Evolutionary conservation across 2,113 vertebrate species (phyloP).

Genomic region (Gobiocypris rarus): DNA sequence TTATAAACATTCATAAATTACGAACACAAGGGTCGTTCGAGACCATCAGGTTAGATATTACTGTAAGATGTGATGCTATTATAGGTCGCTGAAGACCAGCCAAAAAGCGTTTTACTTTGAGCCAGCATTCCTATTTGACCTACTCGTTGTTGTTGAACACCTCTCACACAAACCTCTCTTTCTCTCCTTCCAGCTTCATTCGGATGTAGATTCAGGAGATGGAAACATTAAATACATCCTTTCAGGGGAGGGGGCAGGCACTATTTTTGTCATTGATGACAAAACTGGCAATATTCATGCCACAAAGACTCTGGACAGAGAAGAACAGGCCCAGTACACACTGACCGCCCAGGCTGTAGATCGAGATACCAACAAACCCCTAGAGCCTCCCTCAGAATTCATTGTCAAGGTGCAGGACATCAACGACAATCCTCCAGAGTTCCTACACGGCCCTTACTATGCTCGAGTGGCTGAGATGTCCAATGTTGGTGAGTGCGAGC

Average conservation of each 20-base stretch:
- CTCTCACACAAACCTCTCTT: not conserved
- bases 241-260: conserved; percentile 96
- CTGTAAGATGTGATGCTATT: conserved; percentile 6
- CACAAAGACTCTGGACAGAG: conserved; percentile 96
- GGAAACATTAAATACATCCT: conserved; percentile 99
- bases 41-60: not conserved
- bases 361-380: conserved; percentile 89
- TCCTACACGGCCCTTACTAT: conserved; percentile 93
- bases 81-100: not conserved
- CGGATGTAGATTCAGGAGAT: conserved; percentile 92
- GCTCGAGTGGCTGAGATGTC: conserved; percentile 97
- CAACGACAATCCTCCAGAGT: conserved; percentile 97
- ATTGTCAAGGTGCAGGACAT: conserved; percentile 99
- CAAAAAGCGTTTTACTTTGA: conserved; percentile 1
- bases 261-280: conserved; percentile 98
- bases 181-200: conserved; percentile 87
- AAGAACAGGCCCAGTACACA: conserved; percentile 96
- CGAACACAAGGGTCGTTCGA: not conserved
- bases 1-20: conserved; percentile 1
- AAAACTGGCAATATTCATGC: conserved; percentile 99
- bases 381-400: conserved; percentile 96
- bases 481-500: conserved; percentile 88
- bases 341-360: conserved; percentile 95
- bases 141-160: not conserved
- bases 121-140: not conserved